phyloP scores from a whole-genome alignment of 2,113 vertebrate species.

The Bos taurus region DNA sequence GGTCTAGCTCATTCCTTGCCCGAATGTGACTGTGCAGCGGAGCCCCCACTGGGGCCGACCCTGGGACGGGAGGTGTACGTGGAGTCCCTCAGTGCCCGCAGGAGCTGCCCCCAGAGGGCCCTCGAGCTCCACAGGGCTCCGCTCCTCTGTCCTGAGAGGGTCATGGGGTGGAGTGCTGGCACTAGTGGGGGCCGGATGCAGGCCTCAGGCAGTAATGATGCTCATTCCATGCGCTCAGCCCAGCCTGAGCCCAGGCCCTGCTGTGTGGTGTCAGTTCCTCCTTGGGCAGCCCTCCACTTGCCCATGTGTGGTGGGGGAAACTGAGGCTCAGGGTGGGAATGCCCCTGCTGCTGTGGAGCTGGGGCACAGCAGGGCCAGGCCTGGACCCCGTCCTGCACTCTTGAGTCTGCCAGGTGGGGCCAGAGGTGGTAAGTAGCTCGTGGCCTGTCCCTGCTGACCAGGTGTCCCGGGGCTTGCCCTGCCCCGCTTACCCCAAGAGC shows the following conservation, averaged over 20 bases:
- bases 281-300: background rate
- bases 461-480: no score
- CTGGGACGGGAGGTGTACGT: background rate
- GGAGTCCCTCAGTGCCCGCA: background rate
- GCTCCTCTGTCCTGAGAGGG: background rate
- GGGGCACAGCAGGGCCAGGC: background rate
- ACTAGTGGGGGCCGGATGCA: background rate
- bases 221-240: accelerated
- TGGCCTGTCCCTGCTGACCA: background rate
- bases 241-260: background rate
- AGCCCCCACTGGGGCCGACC: background rate
- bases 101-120: background rate
- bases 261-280: background rate
- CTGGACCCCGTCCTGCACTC: no score
- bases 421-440: accelerated
- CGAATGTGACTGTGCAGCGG: background rate
- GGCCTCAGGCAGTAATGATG: background rate
- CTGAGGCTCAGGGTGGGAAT: background rate
- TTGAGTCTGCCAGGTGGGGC: accelerated
- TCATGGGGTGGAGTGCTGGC: accelerated
- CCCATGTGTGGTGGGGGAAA: background rate
- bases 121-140: accelerated
- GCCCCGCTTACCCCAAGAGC: accelerated
- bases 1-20: no score
- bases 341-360: accelerated